A percentile compares a stretch with the other conserved stretches of the same genome.
phyloP scores from a whole-genome alignment of 1,140 invertebrate species.

The Zaprionus camerounensis region DNA sequence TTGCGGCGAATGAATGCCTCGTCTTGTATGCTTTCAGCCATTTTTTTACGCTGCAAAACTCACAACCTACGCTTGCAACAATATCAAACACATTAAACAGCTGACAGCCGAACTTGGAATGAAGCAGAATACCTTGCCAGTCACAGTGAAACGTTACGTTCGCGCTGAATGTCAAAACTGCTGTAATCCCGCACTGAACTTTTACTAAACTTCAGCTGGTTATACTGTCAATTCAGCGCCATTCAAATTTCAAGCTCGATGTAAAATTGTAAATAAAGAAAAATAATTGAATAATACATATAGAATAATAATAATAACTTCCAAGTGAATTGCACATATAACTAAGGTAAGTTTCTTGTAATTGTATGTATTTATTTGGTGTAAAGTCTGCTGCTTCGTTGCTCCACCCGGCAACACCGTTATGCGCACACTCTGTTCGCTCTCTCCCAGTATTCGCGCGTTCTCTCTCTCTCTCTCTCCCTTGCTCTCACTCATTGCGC shows the following conservation, averaged over 20 bases:
- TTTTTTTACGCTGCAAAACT: conserved; percentile 49
- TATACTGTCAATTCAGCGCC: conserved; percentile 25
- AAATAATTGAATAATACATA: not conserved
- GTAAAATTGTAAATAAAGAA: not conserved
- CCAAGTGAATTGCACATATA: not conserved
- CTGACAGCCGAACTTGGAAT: conserved; percentile 38
- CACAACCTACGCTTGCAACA: conserved; percentile 27
- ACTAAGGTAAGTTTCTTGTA: conserved; percentile 20
- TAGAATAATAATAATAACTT: not conserved
- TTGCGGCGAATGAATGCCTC: conserved; percentile 69
- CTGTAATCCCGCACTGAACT: not conserved
- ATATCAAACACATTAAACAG: conserved; percentile 47
- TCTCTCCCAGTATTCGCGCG: conserved; percentile 1
- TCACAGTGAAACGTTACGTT: conserved; percentile 8
- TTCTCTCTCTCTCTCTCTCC: conserved; percentile 8
- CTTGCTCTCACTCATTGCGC: conserved; percentile 54
- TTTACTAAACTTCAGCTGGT: conserved; percentile 19
- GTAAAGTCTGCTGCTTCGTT: conserved; percentile 71
- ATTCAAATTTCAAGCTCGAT: conserved; percentile 19
- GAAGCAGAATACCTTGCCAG: conserved; percentile 33
- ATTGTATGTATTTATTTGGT: not conserved
- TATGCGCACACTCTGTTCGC: conserved; percentile 41
- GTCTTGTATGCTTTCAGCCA: conserved; percentile 62
- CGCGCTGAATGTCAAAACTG: conserved; percentile 7
- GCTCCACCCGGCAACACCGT: conserved; percentile 39